Evolutionary conservation across 2,888 invertebrate genomes (phyloP).

Genomic region (Cerceris ruficornis): DNA sequence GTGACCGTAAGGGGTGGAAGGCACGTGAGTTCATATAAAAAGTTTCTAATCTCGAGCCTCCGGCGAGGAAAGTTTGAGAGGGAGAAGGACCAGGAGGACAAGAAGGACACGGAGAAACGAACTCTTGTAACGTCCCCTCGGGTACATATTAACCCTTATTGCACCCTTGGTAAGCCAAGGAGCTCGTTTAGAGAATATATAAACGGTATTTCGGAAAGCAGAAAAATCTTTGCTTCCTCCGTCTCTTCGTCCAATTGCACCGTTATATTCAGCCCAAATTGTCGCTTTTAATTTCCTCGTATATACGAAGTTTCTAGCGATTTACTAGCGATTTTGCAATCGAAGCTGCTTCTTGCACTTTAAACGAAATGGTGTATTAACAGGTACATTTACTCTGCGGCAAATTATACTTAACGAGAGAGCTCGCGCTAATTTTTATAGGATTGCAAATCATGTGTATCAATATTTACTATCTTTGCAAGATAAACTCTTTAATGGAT

Average conservation of each 20-base stretch:
- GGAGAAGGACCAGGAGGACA: constrained; percentile 45
- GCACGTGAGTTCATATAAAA: constrained; percentile 67
- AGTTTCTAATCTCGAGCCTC: constrained; percentile 69
- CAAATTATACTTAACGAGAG: too few species aligned
- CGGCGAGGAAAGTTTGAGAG: constrained; percentile 51
- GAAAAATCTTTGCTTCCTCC: constrained; percentile 33
- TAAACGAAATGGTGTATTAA: too few species aligned
- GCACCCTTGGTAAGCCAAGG: constrained; percentile 48
- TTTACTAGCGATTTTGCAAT: too few species aligned
- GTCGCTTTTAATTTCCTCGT: neutral
- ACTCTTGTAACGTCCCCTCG: constrained; percentile 65
- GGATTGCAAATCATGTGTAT: too few species aligned
- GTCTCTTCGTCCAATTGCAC: neutral
- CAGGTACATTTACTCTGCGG: too few species aligned
- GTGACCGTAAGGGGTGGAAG: constrained; percentile 49
- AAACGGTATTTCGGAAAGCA: constrained; percentile 41
- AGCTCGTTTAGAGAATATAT: constrained; percentile 48
- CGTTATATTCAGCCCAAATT: neutral
- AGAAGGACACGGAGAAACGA: constrained; percentile 52
- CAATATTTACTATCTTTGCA: too few species aligned
- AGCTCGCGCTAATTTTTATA: too few species aligned
- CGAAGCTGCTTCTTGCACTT: too few species aligned
- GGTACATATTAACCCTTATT: constrained; percentile 66
- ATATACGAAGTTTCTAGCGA: neutral
- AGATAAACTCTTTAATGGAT: too few species aligned